Percentiles rank a stretch among this genome's conserved stretches.
phyloP scores from a whole-genome alignment of 2,888 invertebrate genomes.

The Habrosyne pyritoides region DNA sequence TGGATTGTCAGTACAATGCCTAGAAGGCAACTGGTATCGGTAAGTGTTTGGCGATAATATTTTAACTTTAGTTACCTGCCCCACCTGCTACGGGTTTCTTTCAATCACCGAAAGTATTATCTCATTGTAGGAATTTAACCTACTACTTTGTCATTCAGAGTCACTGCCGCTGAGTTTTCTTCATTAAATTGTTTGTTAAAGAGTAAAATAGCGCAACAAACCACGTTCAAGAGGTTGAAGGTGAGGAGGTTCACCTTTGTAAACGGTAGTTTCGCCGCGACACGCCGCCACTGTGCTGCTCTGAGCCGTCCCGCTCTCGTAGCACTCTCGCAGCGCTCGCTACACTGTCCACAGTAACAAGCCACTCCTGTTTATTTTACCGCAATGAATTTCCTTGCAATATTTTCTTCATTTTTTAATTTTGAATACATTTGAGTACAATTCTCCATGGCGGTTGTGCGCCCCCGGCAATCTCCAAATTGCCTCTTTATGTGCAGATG shows the following conservation, averaged over 20 bases:
- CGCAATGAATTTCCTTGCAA: constrained; percentile 78
- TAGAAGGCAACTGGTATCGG: too few species aligned
- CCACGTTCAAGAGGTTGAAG: constrained; percentile 16
- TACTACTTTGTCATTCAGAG: too few species aligned
- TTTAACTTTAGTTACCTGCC: too few species aligned
- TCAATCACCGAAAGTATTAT: too few species aligned
- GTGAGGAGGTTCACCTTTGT: constrained; percentile 24
- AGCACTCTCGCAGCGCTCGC: constrained; percentile 19
- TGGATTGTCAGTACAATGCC: too few species aligned
- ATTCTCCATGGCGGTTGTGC: constrained; percentile 76
- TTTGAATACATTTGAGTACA: constrained; percentile 82
- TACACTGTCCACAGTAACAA: constrained; percentile 59
- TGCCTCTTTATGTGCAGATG: constrained; percentile 84
- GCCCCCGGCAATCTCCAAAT: constrained; percentile 83
- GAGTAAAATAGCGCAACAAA: not conserved
- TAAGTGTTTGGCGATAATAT: too few species aligned
- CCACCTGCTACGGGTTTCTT: too few species aligned
- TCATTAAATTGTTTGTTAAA: not conserved
- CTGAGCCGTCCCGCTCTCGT: constrained; percentile 7
- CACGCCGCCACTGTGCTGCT: constrained; percentile 19
- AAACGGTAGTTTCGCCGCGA: constrained; percentile 26
- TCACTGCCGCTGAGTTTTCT: too few species aligned
- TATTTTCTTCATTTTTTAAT: constrained; percentile 79
- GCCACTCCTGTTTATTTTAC: constrained; percentile 79
- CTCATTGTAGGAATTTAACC: too few species aligned